Percentiles rank a stretch among this genome's conserved stretches.
Conservation (phyloP, 2,888 invertebrate species). For the Hybos culiciformis region DNA sequence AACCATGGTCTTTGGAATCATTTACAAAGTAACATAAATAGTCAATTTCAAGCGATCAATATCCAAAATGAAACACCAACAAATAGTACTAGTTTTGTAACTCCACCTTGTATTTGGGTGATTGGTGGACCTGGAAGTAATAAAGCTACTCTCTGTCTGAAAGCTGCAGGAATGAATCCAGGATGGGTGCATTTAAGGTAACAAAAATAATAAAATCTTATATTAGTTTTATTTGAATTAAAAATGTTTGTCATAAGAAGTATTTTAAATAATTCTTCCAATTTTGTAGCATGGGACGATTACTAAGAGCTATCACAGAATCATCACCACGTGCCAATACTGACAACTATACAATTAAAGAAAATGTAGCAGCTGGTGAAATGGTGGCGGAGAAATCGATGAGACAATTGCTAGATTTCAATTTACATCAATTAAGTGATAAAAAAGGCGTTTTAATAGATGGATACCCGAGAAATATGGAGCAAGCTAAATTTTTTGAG, state of each 20-base stretch:
- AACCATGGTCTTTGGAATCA: not conserved
- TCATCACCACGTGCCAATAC: conserved; percentile 46
- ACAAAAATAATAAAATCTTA: not conserved
- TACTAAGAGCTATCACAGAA: conserved; percentile 60
- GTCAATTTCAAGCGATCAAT: conserved; percentile 1
- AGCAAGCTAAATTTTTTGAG: conserved; percentile 80
- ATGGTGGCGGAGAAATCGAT: conserved; percentile 68
- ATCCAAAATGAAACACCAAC: conserved; percentile 7
- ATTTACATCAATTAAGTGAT: conserved; percentile 45
- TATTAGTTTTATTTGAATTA: not conserved
- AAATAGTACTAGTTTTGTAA: conserved; percentile 16
- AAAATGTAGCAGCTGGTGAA: conserved; percentile 64
- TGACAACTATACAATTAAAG: conserved; percentile 51
- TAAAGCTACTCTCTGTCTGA: conserved; percentile 65
- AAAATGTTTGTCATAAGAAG: conserved; percentile 4
- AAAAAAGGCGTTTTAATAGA: conserved; percentile 78
- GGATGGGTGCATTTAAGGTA: conserved; percentile 65
- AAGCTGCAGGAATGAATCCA: conserved; percentile 50
- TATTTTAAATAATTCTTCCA: not conserved
- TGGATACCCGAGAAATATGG: conserved; percentile 84
- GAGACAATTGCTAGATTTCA: conserved; percentile 56
- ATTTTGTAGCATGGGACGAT: conserved; percentile 53
- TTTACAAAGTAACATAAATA: too few relatives aligned
- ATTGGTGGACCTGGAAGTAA: conserved; percentile 86
- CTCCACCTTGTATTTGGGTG: conserved; percentile 43